Evolutionary conservation across 2,113 vertebrate genomes (phyloP), one percentile per base, ranked within the genome.

Genomic region (Agelaius phoeniceus): DNA sequence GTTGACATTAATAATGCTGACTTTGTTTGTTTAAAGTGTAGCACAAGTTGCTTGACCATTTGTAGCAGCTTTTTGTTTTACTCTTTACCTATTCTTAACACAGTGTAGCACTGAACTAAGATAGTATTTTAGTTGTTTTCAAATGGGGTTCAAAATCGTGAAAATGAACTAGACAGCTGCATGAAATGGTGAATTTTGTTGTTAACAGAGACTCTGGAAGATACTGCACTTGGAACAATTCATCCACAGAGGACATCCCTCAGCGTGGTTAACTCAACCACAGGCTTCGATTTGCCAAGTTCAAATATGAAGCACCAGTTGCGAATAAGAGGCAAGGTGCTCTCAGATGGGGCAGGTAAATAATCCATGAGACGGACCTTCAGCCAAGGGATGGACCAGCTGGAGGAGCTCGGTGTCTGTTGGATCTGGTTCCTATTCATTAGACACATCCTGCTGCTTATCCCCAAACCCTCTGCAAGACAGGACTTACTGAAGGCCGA

Each of bases 401-500:
- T 35, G 51, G 27, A 51, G 7, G 13, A 75, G 76, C 41, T 8
- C 84, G 3, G 1, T 10, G 1, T 24, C 33, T 19, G 4, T 19
- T 27, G 6, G 54, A 57, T 51, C 28, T 3, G 17, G 49, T 84
- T 89, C 54, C 66, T 6, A 20, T 24, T 88, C 86, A 82, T 83
- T 65, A 63, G 63, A 41, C 46, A 65, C 23, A 68, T 82, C 63
- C 91, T 54, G 27, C 73, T 65, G 65, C 75, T 97, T 66, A 73
- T 26, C 37, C 13, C 24, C 8, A 27, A 94, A 59, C 48, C 62
- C 79, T 77, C 73, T 74, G 74, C 84, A 77, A 61, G 94, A 69
- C 77, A 89, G 89, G 87, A 93, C 75, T 97, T 89, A 96, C 86
- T 41, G 81, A 86, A 96, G 93, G 87, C 43, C 59, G 89, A 94